These are phyloP conservation scores for Drosophila anomelani DNA, from an alignment of 2,888 invertebrate genomes.

Conservation along the genomic window DNA sequence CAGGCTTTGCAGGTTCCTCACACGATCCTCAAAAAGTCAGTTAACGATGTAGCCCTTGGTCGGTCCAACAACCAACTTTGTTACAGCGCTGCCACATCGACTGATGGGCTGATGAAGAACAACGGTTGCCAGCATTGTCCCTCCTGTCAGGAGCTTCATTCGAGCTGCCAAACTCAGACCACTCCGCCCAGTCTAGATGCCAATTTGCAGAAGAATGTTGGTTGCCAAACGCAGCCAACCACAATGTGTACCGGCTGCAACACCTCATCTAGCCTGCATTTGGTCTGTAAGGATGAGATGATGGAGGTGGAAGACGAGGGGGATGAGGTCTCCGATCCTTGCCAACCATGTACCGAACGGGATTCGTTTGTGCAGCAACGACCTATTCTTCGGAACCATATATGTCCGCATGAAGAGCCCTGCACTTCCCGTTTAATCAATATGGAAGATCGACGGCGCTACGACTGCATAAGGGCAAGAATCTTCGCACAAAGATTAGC, in stretches of 20 bases:
- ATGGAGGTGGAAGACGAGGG: not conserved
- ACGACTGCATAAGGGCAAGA: not conserved
- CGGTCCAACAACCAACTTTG: constrained; percentile 71
- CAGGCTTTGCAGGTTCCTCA: not conserved
- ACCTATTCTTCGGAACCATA: not conserved
- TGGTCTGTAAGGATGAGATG: not conserved
- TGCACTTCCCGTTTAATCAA: constrained; percentile 3
- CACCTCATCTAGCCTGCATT: constrained; percentile 4
- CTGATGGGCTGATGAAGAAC: constrained; percentile 46
- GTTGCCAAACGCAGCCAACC: constrained; percentile 30
- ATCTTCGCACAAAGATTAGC: not conserved
- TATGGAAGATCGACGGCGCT: not conserved
- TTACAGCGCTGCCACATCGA: constrained; percentile 67
- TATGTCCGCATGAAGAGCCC: not conserved
- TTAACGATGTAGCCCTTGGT: constrained; percentile 45
- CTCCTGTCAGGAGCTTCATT: not conserved
- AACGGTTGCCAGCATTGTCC: constrained; percentile 21
- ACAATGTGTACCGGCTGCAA: constrained; percentile 3
- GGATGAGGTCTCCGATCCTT: not conserved
- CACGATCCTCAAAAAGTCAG: too few species aligned
- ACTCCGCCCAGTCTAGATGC: not conserved
- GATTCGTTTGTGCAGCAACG: not conserved
- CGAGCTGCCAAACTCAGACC: constrained; percentile 10
- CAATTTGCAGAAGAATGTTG: not conserved
- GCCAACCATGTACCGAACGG: not conserved